Base-by-base conservation (phyloP, 2,113 vertebrate species). In the Platanista minor region DNA sequence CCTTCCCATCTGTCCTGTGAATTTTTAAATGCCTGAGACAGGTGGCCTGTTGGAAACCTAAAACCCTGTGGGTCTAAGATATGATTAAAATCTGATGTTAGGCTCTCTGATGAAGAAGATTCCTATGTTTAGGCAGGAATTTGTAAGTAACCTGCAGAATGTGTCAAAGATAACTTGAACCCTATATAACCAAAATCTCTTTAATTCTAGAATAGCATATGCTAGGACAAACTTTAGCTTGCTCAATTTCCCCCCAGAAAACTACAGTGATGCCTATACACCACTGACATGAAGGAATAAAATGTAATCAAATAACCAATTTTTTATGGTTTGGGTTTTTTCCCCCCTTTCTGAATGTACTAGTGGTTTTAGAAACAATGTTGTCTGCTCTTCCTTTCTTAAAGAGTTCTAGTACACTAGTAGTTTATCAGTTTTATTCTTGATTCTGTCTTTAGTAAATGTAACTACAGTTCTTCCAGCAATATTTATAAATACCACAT, bases 1-100 rank as follows among this genome's bases (percentile, higher is more conserved):
- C 99, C 99, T 99, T 99, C 98, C 99, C 99, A 99, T 99, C 99
- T 99, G 99, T 99, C 99, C 99, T 99, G 98, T 98, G 98, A 98
- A 99, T 99, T 99, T 99, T 98, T 98, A 99, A 98, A 99, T 99
- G 99, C 98, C 98, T 98, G 98, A 99, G 99, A 99, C 99, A 99
- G 99, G 99, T 99, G 99, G 99, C 98, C 98, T 98, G 98, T 98
- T 98, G 98, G 98, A 99, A 99, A 99, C 98, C 98, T 98, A 99
- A 99, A 99, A 98, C 98, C 99, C 99, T 98, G 97, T 97, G 99
- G 99, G 99, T 99, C 99, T 98, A 98, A 99, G 98, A 99, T 99
- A 98, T 99, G 99, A 99, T 99, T 99, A 99, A 99, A 99, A 99
- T 99, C 98, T 99, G 98, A 99, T 98, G 99, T 97, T 98, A 98